Base-by-base conservation (phyloP, 2,888 invertebrate genomes). In the Carcina quercana region DNA sequence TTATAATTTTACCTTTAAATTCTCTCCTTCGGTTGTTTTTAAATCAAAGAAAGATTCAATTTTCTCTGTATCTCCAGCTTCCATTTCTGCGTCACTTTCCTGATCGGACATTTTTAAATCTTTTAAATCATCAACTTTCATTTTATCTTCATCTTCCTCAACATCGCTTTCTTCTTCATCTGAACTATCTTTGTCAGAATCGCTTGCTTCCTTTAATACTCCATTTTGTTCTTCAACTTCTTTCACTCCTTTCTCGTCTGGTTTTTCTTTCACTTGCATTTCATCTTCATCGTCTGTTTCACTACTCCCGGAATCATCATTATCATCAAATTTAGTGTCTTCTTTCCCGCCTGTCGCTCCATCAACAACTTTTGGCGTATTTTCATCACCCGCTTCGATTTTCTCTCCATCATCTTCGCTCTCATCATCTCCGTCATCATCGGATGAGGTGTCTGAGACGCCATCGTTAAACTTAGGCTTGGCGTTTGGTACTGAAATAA, bases 41-140 rank as follows among this genome's bases (percentile, higher is more conserved):
- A 66, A 38, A 43, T 76, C 61, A 30, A 82, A 78, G 41, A 79
- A 68, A 0, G 70, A 59, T 11, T 46, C 53, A 21, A 79, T 67
- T 35, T 57, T 64, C 11, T 58, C 53, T 7, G 41, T 47, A 35
- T 58, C 53, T 26, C 46, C 60, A n/a, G n/a, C n/a, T n/a, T n/a
- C n/a, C 17, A 17, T 17, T 17, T 17, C 17, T 17, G 4, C 7
- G 17, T 17, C 64, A 37, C 62, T 59, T 30, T 79, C 79, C 3
- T 55, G 61, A 37, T 83, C 84, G 15, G 85, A 78, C 15, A 74
- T 79, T 42, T 72, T 84, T n/a, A 86, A 59, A 57, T 87, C 87
- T 8, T 80, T 73, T 7, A 84, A 62, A 57, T 73, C 53, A 38
- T 66, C 50, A 24, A 38, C 32, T 40, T 42, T 37, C 3, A 34